Evolutionary conservation across 2,113 vertebrate species (phyloP), one percentile per base, ranked within the genome.

Genomic region (Rattus rattus): DNA sequence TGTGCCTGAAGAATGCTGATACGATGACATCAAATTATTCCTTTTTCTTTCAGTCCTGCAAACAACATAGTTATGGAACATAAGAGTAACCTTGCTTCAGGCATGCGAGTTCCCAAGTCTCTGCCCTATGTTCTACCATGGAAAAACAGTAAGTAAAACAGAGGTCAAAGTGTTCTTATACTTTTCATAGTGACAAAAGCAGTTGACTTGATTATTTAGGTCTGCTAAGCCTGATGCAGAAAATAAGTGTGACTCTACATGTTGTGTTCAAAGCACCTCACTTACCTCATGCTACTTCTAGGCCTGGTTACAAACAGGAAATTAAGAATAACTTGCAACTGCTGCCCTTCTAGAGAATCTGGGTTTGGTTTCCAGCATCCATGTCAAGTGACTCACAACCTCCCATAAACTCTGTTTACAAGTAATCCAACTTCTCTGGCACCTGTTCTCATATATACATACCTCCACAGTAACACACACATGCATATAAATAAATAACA

Each of bases 101-200:
- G 97, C 83, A 96, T 98, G 93, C 97, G 98, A 8, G 97, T 98
- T 93, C 98, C 98, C 91, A 98, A 97, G 92, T 98, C 98, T 95
- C 94, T 98, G 93, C 98, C 98, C 0, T 97, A 97, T 94, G 91
- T 98, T 65, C 94, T 98, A 73, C 98, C 98, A 3, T 98, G 98
- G 98, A 98, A 98, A 97, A 98, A 97, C 33, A 97, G 98, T 98
- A 97, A 98, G 98, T 98, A 10, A 90, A 87, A 81, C 30, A n/a
- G 43, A 85, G 9, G 30, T 33, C 70, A 87, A 84, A 72, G 85
- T 87, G 30, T 20, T 76, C 92, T 92, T 79, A 67, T 52, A 91
- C 33, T 87, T 19, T 72, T 67, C 52, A n/a, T 85, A 75, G 16
- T 95, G 43, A 84, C 79, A 91, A 39, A 90, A 70, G 49, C 30